A percentile compares a stretch with the other conserved stretches of the same genome.
These are phyloP conservation scores for Drosophila neonasuta DNA, from an alignment of 2,888 invertebrate genomes.

Conservation along the genomic window DNA sequence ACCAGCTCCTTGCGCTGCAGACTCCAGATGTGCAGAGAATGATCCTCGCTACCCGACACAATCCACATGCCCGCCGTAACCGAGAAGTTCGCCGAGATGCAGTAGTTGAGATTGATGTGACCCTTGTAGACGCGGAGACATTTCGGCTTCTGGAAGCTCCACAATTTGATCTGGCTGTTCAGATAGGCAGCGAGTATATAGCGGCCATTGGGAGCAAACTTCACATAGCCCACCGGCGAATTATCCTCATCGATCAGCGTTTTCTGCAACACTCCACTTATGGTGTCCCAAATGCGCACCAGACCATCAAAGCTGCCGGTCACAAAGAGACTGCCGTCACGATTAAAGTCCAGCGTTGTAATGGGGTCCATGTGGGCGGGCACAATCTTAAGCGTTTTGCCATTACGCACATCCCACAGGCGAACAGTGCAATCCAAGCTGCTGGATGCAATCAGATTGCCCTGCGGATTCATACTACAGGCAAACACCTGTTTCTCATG, in stretches of 20 bases:
- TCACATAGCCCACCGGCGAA: constrained; percentile 99
- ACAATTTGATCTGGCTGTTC: constrained; percentile 98
- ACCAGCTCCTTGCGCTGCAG: constrained; percentile 99
- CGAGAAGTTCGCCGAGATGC: constrained; percentile 99
- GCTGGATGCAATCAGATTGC: constrained; percentile 98
- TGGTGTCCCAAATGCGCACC: constrained; percentile 99
- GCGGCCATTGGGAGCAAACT: constrained; percentile 99
- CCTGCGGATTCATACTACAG: constrained; percentile 99
- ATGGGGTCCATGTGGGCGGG: constrained; percentile 99
- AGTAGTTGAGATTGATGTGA: constrained; percentile 99
- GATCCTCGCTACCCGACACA: constrained; percentile 99
- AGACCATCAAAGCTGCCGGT: constrained; percentile 99
- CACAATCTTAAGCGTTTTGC: constrained; percentile 97
- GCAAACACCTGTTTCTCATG: constrained; percentile 99
- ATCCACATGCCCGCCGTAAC: constrained; percentile 99
- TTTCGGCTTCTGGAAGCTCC: constrained; percentile 99
- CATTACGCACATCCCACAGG: constrained; percentile 99
- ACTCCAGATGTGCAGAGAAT: constrained; percentile 99
- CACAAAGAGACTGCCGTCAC: constrained; percentile 98
- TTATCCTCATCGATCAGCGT: constrained; percentile 99
- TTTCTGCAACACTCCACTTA: constrained; percentile 99
- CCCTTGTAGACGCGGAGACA: constrained; percentile 98
- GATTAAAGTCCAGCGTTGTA: constrained; percentile 98
- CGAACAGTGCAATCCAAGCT: constrained; percentile 99
- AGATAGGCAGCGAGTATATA: constrained; percentile 98